Percentiles rank a stretch among this genome's conserved stretches.
phyloP scores from a whole-genome alignment of 2,797 vertebrate genomes.

The Nannoperca obscura region DNA sequence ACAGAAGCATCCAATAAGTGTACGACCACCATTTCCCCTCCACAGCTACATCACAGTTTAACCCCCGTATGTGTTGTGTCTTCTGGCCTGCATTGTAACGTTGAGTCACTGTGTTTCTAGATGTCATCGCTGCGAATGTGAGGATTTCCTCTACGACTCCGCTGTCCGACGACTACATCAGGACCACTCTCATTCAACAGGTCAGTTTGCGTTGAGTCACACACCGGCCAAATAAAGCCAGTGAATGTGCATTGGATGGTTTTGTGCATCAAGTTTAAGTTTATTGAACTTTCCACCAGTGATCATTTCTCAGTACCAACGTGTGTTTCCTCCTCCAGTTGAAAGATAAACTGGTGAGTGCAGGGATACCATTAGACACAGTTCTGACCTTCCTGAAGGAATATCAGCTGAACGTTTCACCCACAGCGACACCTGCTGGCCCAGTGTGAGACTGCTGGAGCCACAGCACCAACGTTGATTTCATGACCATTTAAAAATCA shows the following conservation, averaged over 20 bases:
- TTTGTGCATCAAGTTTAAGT: no score
- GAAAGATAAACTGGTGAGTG: constrained; percentile 1
- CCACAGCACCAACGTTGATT: no score
- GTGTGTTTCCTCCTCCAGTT: constrained; percentile 32
- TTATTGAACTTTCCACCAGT: no score
- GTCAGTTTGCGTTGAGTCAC: no score
- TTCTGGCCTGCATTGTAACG: not conserved
- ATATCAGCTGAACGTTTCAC: fast-evolving
- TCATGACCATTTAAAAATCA: no score
- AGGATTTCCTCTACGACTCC: constrained; percentile 1
- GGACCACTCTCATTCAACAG: not conserved
- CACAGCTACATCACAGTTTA: not conserved
- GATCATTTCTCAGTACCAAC: not conserved
- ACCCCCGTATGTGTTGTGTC: not conserved
- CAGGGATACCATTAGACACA: not conserved
- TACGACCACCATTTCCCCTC: not conserved
- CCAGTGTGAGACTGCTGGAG: not conserved
- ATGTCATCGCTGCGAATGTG: not conserved
- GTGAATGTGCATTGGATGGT: no score
- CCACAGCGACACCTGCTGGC: not conserved
- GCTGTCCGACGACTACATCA: not conserved
- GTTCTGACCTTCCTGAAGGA: not conserved
- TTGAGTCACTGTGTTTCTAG: constrained; percentile 22
- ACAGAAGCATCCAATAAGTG: not conserved
- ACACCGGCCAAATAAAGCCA: no score